Base-by-base conservation (phyloP, 2,888 invertebrate genomes). In the Euzophera pinguis region DNA sequence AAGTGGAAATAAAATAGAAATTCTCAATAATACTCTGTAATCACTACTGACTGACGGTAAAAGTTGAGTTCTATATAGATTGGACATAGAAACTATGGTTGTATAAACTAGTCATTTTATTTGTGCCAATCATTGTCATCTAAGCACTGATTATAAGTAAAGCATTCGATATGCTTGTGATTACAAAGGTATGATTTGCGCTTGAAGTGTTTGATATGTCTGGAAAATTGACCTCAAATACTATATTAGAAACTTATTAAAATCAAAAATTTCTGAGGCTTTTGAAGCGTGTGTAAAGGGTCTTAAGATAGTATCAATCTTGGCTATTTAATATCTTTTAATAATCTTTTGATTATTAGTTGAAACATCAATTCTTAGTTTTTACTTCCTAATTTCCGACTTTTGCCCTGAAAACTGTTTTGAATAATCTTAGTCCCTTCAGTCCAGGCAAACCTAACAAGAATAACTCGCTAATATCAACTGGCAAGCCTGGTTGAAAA, bases 1-100 rank as follows among this genome's bases (percentile, higher is more conserved):
- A 64, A 63, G 64, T 60, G 52, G 55, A 52, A 47, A 59, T 59
- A 63, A 57, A 61, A 55, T 63, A 62, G 60, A 64, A 62, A 64
- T 58, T 61, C 53, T 47, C 48, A 52, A 52, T 59, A 63, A 58
- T 55, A 52, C 12, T 16, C n/a, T 8, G 50, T 22, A 42, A 50
- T 50, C 50, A 34, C 27, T 47, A 38, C 56, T 50, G 58, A 60
- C 57, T 47, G 52, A 54, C 56, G 22, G 56, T 53, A 52, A 60
- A 57, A 63, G 60, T 63, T 1, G 38, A 38, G 22, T 38, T 39
- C 1, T 49, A 27, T 16, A 45, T 32, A 45, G 45, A 45, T 32
- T 16, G 5, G 13, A 3, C 45, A 14, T 45, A 6, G 45, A 45
- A 45, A 45, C 14, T 37, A 48, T 22, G 37, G 27, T 38, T 48